Evolutionary conservation across 2,888 invertebrate genomes (phyloP), one percentile per base, ranked within the genome.

Genomic region (Lithophane ornitopus): DNA sequence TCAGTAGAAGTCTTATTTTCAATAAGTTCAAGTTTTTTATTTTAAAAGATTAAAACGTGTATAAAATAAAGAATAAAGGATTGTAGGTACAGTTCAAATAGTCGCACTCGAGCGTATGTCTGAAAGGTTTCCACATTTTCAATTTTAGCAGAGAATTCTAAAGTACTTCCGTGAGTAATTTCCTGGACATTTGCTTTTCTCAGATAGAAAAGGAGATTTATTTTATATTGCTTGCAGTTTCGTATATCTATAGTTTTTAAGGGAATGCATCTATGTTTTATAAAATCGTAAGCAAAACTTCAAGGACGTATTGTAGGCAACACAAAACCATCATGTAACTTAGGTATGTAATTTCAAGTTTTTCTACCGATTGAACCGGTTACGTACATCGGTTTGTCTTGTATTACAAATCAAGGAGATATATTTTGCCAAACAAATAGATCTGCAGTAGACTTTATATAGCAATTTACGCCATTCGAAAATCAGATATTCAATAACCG

Each of bases 131-230:
- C 81, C 65, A 74, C 70, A 77, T 83, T 81, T 85, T 71, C 62
- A 82, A 77, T 82, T 74, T 81, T 83, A 82, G 62, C 54, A 74
- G 65, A 77, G 78, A 84, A 85, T 69, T 82, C 83, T 82, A 78
- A 85, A 84, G 79, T 63, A 71, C 75, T 78, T 82, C 65, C 70
- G 70, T 73, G 73, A 82, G 74, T 85, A 68, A 85, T 85, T 84
- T 84, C 84, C 86, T 82, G 83, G 63, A 85, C 83, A 82, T 85
- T 85, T 79, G 61, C 84, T 84, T 71, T 71, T 70, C 78, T 67
- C 70, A 26, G 73, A 75, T 70, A 71, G 69, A 71, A 77, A 70
- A 77, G 68, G 61, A 82, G 62, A 78, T 82, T 78, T 85, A 69
- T 78, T 78, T 58, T 84, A 78, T 62, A 82, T 85, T 78, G 70